These are phyloP conservation scores for Cephus sareptanus DNA, from an alignment of 2,888 invertebrate genomes.

Conservation along the genomic window DNA sequence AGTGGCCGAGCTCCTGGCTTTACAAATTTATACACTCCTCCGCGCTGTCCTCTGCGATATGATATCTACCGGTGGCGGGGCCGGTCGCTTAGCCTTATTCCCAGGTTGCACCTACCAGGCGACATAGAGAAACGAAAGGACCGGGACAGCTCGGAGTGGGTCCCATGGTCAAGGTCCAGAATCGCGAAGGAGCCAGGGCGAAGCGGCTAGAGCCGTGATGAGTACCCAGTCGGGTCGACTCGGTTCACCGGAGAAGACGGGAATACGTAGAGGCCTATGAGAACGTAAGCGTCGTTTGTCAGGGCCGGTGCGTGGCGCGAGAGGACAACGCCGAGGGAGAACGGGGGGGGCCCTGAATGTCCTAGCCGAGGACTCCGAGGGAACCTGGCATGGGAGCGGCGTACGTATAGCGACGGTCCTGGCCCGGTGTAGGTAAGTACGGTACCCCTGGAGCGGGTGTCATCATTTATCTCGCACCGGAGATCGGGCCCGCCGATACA, in stretches of 20 bases:
- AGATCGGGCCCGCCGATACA: slow-evolving; percentile 72
- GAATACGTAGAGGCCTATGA: neutral
- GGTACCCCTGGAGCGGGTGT: slow-evolving; percentile 68
- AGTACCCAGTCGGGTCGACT: neutral
- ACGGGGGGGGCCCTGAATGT: neutral
- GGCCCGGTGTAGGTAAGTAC: slow-evolving; percentile 59
- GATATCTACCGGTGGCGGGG: slow-evolving; percentile 48
- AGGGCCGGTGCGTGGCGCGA: neutral
- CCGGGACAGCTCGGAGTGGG: neutral
- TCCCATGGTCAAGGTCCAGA: neutral
- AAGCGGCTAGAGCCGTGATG: neutral
- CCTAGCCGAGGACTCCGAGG: neutral
- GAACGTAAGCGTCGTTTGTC: slow-evolving; percentile 21
- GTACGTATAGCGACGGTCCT: slow-evolving; percentile 27
- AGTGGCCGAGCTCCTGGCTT: slow-evolving; percentile 59
- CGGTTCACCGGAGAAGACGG: slow-evolving; percentile 5
- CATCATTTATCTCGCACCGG: slow-evolving; percentile 71
- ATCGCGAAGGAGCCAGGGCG: slow-evolving; percentile 1
- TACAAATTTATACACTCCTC: slow-evolving; percentile 61
- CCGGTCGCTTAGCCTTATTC: slow-evolving; percentile 43
- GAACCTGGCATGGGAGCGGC: neutral
- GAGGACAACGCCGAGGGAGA: slow-evolving; percentile 2
- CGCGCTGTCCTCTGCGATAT: slow-evolving; percentile 51
- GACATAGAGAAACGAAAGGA: slow-evolving; percentile 19
- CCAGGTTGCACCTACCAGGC: slow-evolving; percentile 24